A percentile compares a stretch with the other conserved stretches of the same genome.
Evolutionary conservation across 2,797 vertebrate species (phyloP).

Genomic region (Lycodopsis pacificus): DNA sequence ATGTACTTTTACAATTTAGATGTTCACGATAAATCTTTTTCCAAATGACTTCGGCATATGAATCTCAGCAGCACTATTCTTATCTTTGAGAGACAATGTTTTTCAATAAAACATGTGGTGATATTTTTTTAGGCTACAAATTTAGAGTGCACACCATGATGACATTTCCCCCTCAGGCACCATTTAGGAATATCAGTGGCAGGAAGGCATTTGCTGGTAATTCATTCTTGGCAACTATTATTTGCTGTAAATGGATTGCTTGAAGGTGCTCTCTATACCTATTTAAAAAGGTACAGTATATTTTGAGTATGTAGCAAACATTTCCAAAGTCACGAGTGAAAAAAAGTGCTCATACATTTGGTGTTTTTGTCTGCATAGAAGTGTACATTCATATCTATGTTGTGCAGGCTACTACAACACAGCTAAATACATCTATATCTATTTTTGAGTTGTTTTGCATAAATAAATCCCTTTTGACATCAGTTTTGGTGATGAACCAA

Average conservation of each 20-base stretch:
- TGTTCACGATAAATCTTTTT: neutral
- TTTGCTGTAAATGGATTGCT: constrained; percentile 53
- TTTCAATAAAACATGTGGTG: constrained; percentile 26
- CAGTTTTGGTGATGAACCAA: neutral
- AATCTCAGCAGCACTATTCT: neutral
- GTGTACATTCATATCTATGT: neutral
- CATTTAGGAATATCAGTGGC: constrained; percentile 50
- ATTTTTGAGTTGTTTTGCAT: neutral
- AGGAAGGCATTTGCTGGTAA: constrained; percentile 42
- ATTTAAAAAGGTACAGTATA: neutral
- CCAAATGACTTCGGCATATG: neutral
- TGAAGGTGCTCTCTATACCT: constrained; percentile 15
- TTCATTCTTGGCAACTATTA: constrained; percentile 47
- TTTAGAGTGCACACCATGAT: constrained; percentile 33
- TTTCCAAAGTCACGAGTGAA: neutral
- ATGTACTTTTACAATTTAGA: neutral
- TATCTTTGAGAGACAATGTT: constrained; percentile 2
- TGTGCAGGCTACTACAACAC: neutral
- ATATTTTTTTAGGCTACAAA: constrained; percentile 15
- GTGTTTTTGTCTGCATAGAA: neutral
- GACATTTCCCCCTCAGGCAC: constrained; percentile 43
- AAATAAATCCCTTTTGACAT: neutral
- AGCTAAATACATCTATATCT: neutral
- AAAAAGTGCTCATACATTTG: neutral
- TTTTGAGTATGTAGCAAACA: neutral